Percentiles rank a stretch among this genome's conserved stretches.
phyloP scores from a whole-genome alignment of 1,140 invertebrate species.

The Cherax quadricarinatus region DNA sequence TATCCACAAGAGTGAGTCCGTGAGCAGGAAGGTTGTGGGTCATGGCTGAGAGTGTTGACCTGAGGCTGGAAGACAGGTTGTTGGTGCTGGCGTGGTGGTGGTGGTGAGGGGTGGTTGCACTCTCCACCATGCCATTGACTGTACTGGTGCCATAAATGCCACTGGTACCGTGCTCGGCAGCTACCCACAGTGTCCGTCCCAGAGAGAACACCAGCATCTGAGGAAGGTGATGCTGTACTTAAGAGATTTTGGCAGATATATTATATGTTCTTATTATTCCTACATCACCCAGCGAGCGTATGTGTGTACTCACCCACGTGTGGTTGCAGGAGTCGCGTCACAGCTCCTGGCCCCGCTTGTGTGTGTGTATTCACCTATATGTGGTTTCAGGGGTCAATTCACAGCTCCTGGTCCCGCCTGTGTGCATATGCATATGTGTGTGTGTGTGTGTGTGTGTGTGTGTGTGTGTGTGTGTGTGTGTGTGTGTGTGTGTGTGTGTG shows the following conservation, averaged over 20 bases:
- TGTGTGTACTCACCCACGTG: no score
- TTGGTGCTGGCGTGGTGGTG: not conserved
- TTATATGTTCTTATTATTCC: not conserved
- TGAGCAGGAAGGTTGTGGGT: slow-evolving; percentile 31
- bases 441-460: not conserved
- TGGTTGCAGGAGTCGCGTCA: no score
- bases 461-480: not conserved
- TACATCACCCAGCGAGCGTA: no score
- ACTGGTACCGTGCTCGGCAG: not conserved
- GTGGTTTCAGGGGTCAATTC: no score
- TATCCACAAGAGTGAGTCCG: slow-evolving; percentile 34
- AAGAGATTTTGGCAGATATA: not conserved
- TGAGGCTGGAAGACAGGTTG: slow-evolving; percentile 23
- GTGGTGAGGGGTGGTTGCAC: not conserved
- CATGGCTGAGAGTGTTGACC: slow-evolving; percentile 58
- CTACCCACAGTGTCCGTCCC: slow-evolving; percentile 47
- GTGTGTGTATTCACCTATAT: no score
- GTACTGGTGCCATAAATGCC: no score
- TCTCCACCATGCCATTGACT: not conserved
- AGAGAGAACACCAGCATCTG: slow-evolving; percentile 60
- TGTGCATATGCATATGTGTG: no score
- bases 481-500: not conserved
- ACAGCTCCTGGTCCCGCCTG: no score
- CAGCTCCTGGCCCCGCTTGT: no score
- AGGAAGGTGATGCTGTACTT: not conserved